A percentile compares a stretch with the other conserved stretches of the same genome.
These are phyloP conservation scores for Stratiolaelaps scimitus DNA, from an alignment of 1,140 invertebrate genomes.

Conservation along the genomic window DNA sequence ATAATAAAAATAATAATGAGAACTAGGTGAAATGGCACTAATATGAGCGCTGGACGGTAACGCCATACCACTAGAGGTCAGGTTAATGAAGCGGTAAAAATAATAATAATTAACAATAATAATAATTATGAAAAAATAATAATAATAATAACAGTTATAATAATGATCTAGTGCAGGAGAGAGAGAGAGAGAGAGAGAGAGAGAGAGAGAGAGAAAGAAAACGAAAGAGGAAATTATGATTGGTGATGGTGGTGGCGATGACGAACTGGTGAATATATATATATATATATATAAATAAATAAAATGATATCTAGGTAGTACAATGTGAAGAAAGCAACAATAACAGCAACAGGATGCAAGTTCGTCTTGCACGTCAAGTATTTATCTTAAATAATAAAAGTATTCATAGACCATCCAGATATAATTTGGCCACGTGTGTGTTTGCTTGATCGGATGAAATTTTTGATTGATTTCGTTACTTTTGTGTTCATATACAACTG, in stretches of 20 bases:
- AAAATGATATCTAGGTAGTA: not conserved
- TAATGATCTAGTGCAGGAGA: not conserved
- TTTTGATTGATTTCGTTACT: too few species aligned
- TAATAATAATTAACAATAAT: not conserved
- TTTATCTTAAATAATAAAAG: constrained; percentile 29
- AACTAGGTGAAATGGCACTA: not conserved
- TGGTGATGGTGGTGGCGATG: not conserved
- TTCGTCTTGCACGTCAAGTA: constrained; percentile 28
- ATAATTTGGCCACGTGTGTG: too few species aligned
- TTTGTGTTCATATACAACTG: too few species aligned
- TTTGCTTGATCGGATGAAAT: too few species aligned
- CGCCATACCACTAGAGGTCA: not conserved
- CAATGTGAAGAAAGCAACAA: not conserved
- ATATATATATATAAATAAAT: not conserved
- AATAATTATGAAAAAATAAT: not conserved
- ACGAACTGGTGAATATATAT: constrained; percentile 8
- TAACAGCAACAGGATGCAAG: not conserved
- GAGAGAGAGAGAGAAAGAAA: not conserved
- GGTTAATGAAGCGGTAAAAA: not conserved
- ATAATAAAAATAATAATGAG: constrained; percentile 8
- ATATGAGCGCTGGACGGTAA: constrained; percentile 1
- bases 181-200: not conserved
- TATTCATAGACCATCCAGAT: constrained; percentile 18
- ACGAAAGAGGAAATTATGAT: not conserved
- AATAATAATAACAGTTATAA: not conserved